Percentiles rank a stretch among this genome's conserved stretches.
Evolutionary conservation across 2,797 vertebrate species (phyloP).

Genomic region (Sarcoramphus papa): DNA sequence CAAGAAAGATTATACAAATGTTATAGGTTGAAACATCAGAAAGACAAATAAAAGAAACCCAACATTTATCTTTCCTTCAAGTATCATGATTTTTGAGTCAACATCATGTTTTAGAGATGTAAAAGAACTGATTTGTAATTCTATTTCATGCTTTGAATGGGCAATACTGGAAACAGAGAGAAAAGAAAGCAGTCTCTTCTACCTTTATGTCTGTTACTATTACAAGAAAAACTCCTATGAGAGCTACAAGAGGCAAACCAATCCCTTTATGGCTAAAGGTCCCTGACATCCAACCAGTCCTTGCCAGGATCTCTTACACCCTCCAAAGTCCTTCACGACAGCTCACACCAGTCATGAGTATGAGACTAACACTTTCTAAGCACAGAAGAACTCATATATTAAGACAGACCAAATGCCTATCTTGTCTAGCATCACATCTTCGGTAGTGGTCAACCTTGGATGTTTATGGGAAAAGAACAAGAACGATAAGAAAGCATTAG

Average conservation of each 20-base stretch:
- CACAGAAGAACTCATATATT: not conserved
- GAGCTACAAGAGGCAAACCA: not conserved
- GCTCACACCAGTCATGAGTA: not conserved
- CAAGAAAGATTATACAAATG: not conserved
- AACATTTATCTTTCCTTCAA: conserved; percentile 1
- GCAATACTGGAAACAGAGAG: not conserved
- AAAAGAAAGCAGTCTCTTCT: not conserved
- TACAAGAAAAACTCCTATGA: not conserved
- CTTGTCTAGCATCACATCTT: not conserved
- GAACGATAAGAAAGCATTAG: not conserved
- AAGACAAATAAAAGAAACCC: not conserved
- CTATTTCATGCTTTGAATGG: not conserved
- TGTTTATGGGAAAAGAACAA: not conserved
- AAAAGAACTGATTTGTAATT: not conserved
- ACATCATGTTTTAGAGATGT: not conserved
- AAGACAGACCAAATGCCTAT: not conserved
- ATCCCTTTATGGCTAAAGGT: not conserved
- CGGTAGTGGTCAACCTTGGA: not conserved
- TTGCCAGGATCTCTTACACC: not conserved
- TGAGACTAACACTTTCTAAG: not conserved
- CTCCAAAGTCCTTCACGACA: not conserved
- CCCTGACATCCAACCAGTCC: not conserved
- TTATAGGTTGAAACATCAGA: not conserved
- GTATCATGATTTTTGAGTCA: conserved; percentile 4
- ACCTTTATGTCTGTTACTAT: not conserved